Conservation (phyloP, 2,113 vertebrate genomes). For the Cheilinus undulatus region DNA sequence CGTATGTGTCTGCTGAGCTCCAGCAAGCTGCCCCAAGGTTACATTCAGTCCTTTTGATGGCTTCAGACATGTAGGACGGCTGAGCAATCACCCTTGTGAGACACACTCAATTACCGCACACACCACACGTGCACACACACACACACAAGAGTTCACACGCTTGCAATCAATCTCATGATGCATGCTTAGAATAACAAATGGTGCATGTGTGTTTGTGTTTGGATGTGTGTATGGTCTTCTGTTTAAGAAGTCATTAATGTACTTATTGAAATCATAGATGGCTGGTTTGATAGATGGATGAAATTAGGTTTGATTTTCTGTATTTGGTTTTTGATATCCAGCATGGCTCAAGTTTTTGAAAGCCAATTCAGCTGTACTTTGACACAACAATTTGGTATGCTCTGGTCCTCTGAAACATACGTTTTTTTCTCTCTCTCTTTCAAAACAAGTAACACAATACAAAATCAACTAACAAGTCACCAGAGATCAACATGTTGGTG, state of each 20-base stretch:
- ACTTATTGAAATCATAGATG: background rate
- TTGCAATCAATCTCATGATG: constrained; percentile 55
- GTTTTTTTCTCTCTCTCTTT: no score
- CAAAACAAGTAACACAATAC: no score
- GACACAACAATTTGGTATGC: no score
- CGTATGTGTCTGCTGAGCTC: constrained; percentile 34
- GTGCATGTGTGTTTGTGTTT: constrained; percentile 16
- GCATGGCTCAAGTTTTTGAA: no score
- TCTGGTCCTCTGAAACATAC: no score
- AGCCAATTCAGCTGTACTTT: no score
- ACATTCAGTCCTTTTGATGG: constrained; percentile 73
- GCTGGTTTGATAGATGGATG: background rate
- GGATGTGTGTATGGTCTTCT: constrained; percentile 17
- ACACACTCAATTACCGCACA: constrained; percentile 59
- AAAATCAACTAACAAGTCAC: no score
- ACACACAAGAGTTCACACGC: constrained; percentile 26
- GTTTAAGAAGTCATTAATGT: constrained; percentile 14
- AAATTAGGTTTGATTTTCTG: no score
- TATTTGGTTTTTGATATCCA: no score
- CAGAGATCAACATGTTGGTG: no score
- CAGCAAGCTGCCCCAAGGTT: constrained; percentile 71
- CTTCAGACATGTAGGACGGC: constrained; percentile 73
- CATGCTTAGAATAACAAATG: constrained; percentile 67
- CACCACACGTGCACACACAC: constrained; percentile 9
- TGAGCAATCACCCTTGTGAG: constrained; percentile 68